Base-by-base conservation (phyloP, 2,797 vertebrate species). In the Eidolon dupreanum region DNA sequence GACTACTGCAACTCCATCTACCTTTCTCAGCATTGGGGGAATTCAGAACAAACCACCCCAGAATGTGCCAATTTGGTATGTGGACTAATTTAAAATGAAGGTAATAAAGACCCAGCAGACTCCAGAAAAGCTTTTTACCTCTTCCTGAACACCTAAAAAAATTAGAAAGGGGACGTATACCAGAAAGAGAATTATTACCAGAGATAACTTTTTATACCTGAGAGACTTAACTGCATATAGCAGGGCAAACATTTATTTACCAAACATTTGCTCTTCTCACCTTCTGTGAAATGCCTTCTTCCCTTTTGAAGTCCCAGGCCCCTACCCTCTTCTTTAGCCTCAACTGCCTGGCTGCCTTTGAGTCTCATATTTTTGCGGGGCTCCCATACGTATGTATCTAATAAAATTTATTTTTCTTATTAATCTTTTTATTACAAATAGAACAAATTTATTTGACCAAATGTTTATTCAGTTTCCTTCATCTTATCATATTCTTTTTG, bases 391-490 rank as follows among this genome's bases (percentile, higher is more conserved):
- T 38, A 59, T 6, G 20, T 49, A 31, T n/a, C 8, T 59, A 90
- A 61, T 61, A 49, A 82, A 31, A 38, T 31, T 86, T 88, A 43
- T 38, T 71, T 66, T 71, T 70, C 87, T 78, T 66, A 53, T 11
- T 78, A 16, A 88, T 75, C 43, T 77, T 88, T 75, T 51, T 88
- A 66, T 26, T 57, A 55, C 4, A 9, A 9, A 9, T 55, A 87
- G 36, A 68, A 86, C 55, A 96, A 85, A 59, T 79, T 68, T 71
- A 93, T 71, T 33, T 93, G 7, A 71, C 8, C 38, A 83, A 82
- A 88, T 24, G 36, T 73, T 84, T 90, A 93, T 73, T 87, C 31
- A 43, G 46, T 70, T 96, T 90, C 38, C 19, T 81, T 75, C 51
- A 92, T 70, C 26, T 83, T 73, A 63, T 16, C 20, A 36, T 66